Evolutionary conservation across 2,888 invertebrate genomes (phyloP).

Genomic region (Apotomis capreana): DNA sequence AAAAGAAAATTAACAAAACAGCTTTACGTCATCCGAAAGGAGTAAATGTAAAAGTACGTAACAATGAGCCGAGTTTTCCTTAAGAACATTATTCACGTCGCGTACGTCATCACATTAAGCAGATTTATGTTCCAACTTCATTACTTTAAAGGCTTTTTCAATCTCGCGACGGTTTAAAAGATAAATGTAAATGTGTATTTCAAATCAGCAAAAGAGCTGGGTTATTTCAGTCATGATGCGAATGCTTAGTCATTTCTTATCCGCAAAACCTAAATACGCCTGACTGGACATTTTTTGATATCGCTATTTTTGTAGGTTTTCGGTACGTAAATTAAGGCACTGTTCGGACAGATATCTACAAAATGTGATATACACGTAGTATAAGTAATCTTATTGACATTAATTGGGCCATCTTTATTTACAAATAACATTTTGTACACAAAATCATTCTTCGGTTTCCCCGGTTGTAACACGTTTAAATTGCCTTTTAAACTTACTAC

Average conservation of each 20-base stretch:
- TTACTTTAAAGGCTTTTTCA: conserved; percentile 43
- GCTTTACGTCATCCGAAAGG: conserved; percentile 39
- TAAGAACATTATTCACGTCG: conserved; percentile 43
- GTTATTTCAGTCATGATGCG: conserved; percentile 23
- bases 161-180: conserved; percentile 40
- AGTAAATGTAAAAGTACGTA: conserved; percentile 40
- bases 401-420: too few relatives aligned
- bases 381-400: too few relatives aligned
- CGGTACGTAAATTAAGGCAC: too few relatives aligned
- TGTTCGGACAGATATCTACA: too few relatives aligned
- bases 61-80: conserved; percentile 41
- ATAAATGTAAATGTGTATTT: conserved; percentile 41
- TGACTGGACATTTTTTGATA: conserved; percentile 8
- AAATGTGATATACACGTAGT: too few relatives aligned
- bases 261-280: conserved; percentile 8
- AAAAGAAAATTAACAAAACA: conserved; percentile 36
- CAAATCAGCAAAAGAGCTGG: conserved; percentile 32
- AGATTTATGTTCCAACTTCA: conserved; percentile 43
- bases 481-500: too few relatives aligned
- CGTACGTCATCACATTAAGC: conserved; percentile 43
- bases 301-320: not conserved
- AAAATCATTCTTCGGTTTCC: too few relatives aligned
- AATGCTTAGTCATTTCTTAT: conserved; percentile 30
- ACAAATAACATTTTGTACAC: too few relatives aligned
- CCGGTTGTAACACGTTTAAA: too few relatives aligned